Conservation (phyloP, 1,140 invertebrate species). For the Plectrocnemia conspersa region DNA sequence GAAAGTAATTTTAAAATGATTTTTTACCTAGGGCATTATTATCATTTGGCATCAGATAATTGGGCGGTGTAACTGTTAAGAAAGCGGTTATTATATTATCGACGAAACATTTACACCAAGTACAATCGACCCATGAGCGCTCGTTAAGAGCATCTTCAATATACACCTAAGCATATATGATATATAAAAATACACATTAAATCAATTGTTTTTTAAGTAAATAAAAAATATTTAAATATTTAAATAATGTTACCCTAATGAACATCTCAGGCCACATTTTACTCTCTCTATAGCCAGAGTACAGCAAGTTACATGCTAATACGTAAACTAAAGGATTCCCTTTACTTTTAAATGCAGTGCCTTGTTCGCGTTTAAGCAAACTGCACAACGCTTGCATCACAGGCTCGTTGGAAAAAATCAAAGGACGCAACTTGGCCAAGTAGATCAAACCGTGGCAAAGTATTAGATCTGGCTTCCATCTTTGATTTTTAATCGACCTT, state of each 20-base stretch:
- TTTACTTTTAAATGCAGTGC: constrained; percentile 69
- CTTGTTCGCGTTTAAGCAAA: constrained; percentile 74
- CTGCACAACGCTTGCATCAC: constrained; percentile 77
- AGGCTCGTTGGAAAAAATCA: constrained; percentile 73
- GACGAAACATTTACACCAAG: constrained; percentile 86
- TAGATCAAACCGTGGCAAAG: constrained; percentile 75
- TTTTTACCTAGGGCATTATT: constrained; percentile 43
- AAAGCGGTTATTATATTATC: constrained; percentile 90
- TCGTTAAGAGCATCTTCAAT: constrained; percentile 93
- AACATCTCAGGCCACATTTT: constrained; percentile 75
- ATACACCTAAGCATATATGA: constrained; percentile 63
- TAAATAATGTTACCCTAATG: constrained; percentile 60
- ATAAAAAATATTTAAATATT: constrained; percentile 16
- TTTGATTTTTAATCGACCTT: constrained; percentile 59
- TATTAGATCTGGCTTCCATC: constrained; percentile 75
- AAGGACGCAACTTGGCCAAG: constrained; percentile 73
- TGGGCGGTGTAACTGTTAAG: constrained; percentile 72
- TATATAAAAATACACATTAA: too few species aligned
- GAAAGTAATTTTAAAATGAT: background rate
- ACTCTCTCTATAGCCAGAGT: constrained; percentile 73
- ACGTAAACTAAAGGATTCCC: constrained; percentile 77
- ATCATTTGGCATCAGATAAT: constrained; percentile 47
- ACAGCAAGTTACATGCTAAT: constrained; percentile 79
- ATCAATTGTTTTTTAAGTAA: constrained; percentile 14
- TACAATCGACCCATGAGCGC: constrained; percentile 86